phyloP scores from a whole-genome alignment of 2,113 vertebrate species.

The Callocephalon fimbriatum region DNA sequence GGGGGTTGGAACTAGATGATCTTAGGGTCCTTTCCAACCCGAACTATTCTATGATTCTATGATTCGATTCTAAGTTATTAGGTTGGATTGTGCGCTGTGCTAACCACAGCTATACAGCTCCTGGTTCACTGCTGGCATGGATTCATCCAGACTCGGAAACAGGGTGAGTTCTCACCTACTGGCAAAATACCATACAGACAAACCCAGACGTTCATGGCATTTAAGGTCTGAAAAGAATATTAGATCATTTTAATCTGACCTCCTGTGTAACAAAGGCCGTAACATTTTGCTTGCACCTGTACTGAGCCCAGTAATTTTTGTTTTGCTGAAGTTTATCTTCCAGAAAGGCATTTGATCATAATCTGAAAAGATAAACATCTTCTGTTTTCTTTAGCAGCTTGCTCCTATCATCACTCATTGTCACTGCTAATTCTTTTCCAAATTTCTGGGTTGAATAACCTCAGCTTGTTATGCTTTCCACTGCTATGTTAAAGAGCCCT shows the following conservation, averaged over 20 bases:
- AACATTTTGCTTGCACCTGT: constrained; percentile 8
- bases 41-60: too few relatives aligned
- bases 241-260: constrained; percentile 37
- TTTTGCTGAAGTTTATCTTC: background rate
- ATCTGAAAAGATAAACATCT: constrained; percentile 26
- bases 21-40: too few relatives aligned
- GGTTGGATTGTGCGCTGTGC: background rate
- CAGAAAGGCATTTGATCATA: constrained; percentile 27
- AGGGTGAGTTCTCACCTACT: background rate
- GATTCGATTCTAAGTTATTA: background rate
- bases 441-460: background rate
- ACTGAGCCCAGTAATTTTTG: constrained; percentile 7
- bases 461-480: background rate
- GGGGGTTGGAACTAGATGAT: too few relatives aligned
- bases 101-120: background rate
- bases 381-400: constrained; percentile 12
- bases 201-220: background rate
- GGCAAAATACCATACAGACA: background rate
- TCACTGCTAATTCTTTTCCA: constrained; percentile 14
- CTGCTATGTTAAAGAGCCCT: background rate
- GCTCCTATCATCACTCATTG: constrained; percentile 1
- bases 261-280: background rate
- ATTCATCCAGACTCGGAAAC: background rate
- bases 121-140: background rate
- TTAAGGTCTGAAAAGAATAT: constrained; percentile 27